Evolutionary conservation across 2,113 vertebrate genomes (phyloP), one percentile per base, ranked within the genome.

Genomic region (Lepus europaeus): DNA sequence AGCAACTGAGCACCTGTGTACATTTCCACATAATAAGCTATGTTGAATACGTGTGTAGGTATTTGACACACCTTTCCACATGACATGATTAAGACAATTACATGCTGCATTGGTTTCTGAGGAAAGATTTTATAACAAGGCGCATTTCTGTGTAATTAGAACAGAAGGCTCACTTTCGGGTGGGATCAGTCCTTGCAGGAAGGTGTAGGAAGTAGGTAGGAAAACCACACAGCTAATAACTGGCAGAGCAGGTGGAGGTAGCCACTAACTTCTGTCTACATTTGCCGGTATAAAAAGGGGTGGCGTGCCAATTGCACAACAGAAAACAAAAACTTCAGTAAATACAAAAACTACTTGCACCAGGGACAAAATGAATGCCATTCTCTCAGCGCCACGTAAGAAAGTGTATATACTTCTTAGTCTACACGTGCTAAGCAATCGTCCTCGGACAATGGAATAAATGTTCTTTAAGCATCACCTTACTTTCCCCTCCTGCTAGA

Each of bases 111-210:
- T 64, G 23, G 5, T 64, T 90, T 76, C 77, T 66, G 73, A 87
- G 89, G 72, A 49, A 61, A 87, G 36, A 49, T 74, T 80, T 74
- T 88, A 63, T 23, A 64, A n/a, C 7, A 63, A 49, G 20, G 11
- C 20, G 87, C 69, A 12, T 91, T 91, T 87, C 56, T 64, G 72
- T 79, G n/a, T 45, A 39, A 78, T 73, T 59, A 9, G 63, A 92
- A 87, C 59, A 77, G 9, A 53, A 39, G 33, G 66, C 14, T 4
- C 61, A 9, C 56, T 80, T 90, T 80, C 59, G 72, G 6, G 22
- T 36, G 31, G 31, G 36, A 7, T 6, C n/a, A 29, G 14, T 25
- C 56, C 72, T 87, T 66, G 88, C 4, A n/a, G 49, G 69, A 89
- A 51, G 39, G n/a, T 22, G 45, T 45, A 45, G 45, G 12, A 90